phyloP scores from a whole-genome alignment of 2,797 vertebrate species.

The Peromyscus eremicus region DNA sequence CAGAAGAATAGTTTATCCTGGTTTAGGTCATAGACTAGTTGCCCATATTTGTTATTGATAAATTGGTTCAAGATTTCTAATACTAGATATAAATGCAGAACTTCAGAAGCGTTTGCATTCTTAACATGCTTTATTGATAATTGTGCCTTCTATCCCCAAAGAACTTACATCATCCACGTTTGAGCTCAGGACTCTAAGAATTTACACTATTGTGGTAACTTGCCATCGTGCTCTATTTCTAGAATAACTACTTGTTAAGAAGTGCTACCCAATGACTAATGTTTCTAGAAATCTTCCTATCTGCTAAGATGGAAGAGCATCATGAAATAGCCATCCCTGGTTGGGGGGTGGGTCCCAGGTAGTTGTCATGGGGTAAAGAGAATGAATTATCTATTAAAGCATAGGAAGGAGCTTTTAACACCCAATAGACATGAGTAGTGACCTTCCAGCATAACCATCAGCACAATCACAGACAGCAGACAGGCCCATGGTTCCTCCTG shows the following conservation, averaged over 20 bases:
- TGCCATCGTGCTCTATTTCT: neutral
- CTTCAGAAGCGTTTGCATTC: conserved; percentile 22
- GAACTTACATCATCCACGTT: neutral
- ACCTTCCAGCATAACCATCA: neutral
- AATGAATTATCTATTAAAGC: neutral
- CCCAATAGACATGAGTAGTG: neutral
- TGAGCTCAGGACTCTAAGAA: neutral
- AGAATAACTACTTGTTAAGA: neutral
- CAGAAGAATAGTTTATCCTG: neutral
- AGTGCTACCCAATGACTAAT: neutral
- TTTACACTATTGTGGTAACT: neutral
- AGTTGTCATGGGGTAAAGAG: neutral
- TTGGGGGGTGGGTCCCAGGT: neutral
- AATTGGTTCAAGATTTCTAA: conserved; percentile 31
- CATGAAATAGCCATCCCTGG: neutral
- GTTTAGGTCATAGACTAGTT: neutral
- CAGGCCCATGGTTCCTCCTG: neutral
- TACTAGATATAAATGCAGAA: neutral
- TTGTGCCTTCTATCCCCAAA: neutral
- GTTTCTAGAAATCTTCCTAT: neutral
- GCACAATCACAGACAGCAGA: neutral
- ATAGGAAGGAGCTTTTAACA: neutral
- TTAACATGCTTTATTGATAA: neutral
- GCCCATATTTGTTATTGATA: neutral
- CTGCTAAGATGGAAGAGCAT: neutral